A percentile compares a stretch with the other conserved stretches of the same genome.
Evolutionary conservation across 2,113 vertebrate species (phyloP).

Genomic region (Lota lota): DNA sequence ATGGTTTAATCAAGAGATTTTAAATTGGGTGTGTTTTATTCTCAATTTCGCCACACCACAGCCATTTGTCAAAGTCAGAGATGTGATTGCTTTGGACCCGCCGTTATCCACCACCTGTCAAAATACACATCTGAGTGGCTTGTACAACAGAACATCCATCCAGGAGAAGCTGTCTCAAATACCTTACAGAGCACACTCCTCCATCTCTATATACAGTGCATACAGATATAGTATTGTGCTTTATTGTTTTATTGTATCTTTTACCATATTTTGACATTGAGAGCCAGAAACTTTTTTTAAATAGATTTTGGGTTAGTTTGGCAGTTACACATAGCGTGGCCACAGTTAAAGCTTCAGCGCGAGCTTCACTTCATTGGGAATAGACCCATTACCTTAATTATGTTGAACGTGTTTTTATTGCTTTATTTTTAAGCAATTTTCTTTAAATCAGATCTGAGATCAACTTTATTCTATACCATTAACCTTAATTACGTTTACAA

Average conservation of each 20-base stretch:
- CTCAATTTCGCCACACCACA: slow-evolving; percentile 93
- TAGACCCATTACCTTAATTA: too few relatives aligned
- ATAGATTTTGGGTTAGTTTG: too few relatives aligned
- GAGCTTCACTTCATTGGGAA: too few relatives aligned
- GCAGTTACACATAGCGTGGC: too few relatives aligned
- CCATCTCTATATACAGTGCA: not conserved
- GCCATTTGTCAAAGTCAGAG: slow-evolving; percentile 99
- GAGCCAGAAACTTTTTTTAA: too few relatives aligned
- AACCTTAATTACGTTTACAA: not conserved
- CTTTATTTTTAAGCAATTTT: too few relatives aligned
- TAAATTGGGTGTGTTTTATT: slow-evolving; percentile 99
- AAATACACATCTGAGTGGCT: slow-evolving; percentile 86
- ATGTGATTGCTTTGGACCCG: slow-evolving; percentile 99
- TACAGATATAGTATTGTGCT: too few relatives aligned
- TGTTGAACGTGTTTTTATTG: too few relatives aligned
- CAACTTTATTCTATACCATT: not conserved
- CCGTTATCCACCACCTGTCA: slow-evolving; percentile 96
- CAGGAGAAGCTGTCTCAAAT: slow-evolving; percentile 38
- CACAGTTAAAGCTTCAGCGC: too few relatives aligned
- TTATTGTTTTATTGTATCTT: too few relatives aligned
- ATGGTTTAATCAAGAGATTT: slow-evolving; percentile 99
- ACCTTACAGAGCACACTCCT: slow-evolving; percentile 31
- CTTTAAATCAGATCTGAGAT: not conserved
- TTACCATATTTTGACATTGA: too few relatives aligned
- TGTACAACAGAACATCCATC: slow-evolving; percentile 82